phyloP scores from a whole-genome alignment of 2,797 vertebrate species.

The Saxicola maurus region DNA sequence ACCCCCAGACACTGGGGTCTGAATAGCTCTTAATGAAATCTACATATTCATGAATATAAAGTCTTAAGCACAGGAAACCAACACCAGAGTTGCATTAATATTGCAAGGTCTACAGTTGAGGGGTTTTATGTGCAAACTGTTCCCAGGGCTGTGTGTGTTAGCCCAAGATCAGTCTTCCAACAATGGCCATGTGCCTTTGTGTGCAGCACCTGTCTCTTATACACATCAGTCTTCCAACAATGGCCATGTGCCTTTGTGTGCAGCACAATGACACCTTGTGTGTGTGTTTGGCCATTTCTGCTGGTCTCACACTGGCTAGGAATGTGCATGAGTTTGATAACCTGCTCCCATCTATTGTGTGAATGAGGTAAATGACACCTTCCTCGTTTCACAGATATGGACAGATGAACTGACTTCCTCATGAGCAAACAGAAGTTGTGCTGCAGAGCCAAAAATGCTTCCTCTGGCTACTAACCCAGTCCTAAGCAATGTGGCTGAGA shows the following conservation, averaged over 20 bases:
- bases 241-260: background rate
- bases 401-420: background rate
- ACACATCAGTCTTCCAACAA: too few relatives aligned
- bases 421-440: background rate
- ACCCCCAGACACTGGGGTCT: background rate
- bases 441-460: background rate
- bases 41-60: slow-evolving; percentile 46
- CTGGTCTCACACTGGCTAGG: background rate
- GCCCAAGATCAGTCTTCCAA: background rate
- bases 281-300: background rate
- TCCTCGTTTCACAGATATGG: background rate
- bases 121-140: background rate
- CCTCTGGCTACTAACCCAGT: background rate
- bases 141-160: background rate
- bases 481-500: background rate
- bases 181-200: background rate
- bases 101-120: background rate
- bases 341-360: background rate
- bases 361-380: background rate
- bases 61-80: slow-evolving; percentile 19
- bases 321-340: background rate
- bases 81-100: background rate
- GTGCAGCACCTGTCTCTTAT: too few relatives aligned
- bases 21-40: slow-evolving; percentile 57
- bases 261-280: background rate